Base-by-base conservation (phyloP, 2,797 vertebrate species). In the Chromis chromis region DNA sequence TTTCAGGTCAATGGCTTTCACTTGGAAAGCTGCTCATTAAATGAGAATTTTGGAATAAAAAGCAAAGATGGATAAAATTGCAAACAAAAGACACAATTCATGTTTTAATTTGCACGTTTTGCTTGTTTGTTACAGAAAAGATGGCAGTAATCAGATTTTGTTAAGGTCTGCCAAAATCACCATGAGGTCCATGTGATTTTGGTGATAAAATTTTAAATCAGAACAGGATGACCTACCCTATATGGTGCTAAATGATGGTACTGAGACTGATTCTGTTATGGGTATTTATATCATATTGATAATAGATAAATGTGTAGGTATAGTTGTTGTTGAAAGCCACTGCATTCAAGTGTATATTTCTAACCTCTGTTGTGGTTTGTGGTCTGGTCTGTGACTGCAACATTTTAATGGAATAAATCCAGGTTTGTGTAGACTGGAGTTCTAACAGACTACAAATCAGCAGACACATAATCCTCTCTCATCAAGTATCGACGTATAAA, bases 1-100 rank as follows among this genome's bases (percentile, higher is more conserved):
- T 86, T 85, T 88, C 59, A 74, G 82, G 82, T 90, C 83, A 83
- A 59, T 74, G 62, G 69, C 72, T 84, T 81, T 72, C 54, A 78
- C 48, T 86, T 76, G 65, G 49, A 87, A 85, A 86, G 33, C 60
- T 55, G 57, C 57, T 86, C 64, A 86, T 86, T 84, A 87, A 77
- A 61, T 70, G 27, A 71, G 66, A 64, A 46, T 71, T 61, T 60
- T 74, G 68, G 21, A 68, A 74, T 62, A 44, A 74, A 75, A 82
- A 70, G 11, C 14, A 77, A 78, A 83, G 39, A 72, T 52, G 44
- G 44, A 63, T 52, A 50, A 49, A 68, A 70, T 28, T 61, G 10
- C 44, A 33, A 71, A 79, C 57, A 65, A 81, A 70, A 66, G 28
- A n/a, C 4, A n/a, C 3, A 12, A 65, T 74, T 64, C 27, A 56